These are phyloP conservation scores for Eremobia ochroleuca DNA, from an alignment of 2,888 invertebrate genomes.

Conservation along the genomic window DNA sequence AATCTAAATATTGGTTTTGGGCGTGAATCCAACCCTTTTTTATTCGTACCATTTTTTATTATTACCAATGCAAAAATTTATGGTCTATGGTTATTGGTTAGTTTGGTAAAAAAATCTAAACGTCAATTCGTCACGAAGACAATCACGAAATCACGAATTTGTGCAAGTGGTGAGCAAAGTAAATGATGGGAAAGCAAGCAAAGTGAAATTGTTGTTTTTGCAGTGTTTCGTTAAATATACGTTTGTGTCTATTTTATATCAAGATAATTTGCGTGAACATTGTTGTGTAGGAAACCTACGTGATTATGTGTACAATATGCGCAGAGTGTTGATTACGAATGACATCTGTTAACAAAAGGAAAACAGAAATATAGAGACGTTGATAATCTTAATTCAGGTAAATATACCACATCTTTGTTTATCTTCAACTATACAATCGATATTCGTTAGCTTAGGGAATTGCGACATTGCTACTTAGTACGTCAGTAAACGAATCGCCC, in stretches of 20 bases:
- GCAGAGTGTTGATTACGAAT: conserved; percentile 89
- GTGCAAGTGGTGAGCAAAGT: conserved; percentile 66
- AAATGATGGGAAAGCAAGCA: conserved; percentile 74
- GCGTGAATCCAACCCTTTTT: not conserved
- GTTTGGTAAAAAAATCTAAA: conserved; percentile 35
- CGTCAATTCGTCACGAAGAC: conserved; percentile 58
- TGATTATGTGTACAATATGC: conserved; percentile 87
- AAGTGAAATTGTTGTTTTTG: conserved; percentile 75
- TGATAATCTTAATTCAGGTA: conserved; percentile 76
- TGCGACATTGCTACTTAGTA: conserved; percentile 56
- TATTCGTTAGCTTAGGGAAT: conserved; percentile 30
- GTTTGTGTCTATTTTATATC: conserved; percentile 71
- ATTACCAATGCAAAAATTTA: conserved; percentile 27
- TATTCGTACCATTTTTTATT: conserved; percentile 6
- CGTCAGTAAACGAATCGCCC: conserved; percentile 78
- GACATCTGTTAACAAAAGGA: conserved; percentile 88
- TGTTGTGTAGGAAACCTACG: conserved; percentile 79
- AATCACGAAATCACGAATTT: conserved; percentile 66
- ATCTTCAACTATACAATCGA: conserved; percentile 26
- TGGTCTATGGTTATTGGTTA: conserved; percentile 40
- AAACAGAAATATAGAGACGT: conserved; percentile 80
- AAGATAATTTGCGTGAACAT: conserved; percentile 72
- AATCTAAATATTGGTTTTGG: too few relatives aligned
- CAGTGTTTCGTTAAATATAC: conserved; percentile 73
- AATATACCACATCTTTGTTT: conserved; percentile 54